These are phyloP conservation scores for Charaxes varanes DNA, from an alignment of 1,140 invertebrate species.

Conservation along the genomic window DNA sequence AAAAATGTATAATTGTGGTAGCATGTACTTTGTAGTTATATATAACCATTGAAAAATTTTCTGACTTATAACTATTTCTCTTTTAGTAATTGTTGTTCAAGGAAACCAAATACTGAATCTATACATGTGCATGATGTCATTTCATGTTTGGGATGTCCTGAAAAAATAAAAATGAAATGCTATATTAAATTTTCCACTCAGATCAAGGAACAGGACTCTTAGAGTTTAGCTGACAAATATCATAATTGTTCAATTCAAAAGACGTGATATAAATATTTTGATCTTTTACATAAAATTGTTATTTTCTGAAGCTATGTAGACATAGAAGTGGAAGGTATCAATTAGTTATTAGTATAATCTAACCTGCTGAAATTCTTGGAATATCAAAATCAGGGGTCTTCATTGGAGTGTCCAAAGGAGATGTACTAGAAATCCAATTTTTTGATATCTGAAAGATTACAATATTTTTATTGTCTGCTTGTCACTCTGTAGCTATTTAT, in stretches of 20 bases:
- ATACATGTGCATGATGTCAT: conserved; percentile 58
- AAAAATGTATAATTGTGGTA: no score
- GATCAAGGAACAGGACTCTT: no score
- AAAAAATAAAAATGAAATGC: conserved; percentile 21
- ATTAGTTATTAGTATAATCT: no score
- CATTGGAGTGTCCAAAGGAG: conserved; percentile 46
- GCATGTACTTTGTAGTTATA: no score
- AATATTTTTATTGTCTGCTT: no score
- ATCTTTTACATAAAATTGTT: no score
- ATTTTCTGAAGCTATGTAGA: no score
- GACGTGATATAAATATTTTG: conserved; percentile 7
- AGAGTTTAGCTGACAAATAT: no score
- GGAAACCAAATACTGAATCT: conserved; percentile 53
- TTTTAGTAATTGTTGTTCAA: conserved; percentile 44
- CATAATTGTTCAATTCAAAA: conserved; percentile 1
- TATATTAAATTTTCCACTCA: no score
- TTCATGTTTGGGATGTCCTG: conserved; percentile 61
- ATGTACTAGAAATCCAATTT: conserved; percentile 54
- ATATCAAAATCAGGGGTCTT: conserved; percentile 55
- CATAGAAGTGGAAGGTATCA: no score
- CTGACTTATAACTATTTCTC: not conserved
- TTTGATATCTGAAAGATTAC: conserved; percentile 36
- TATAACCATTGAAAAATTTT: not conserved
- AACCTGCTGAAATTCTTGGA: conserved; percentile 57
- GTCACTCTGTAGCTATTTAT: no score